Base-by-base conservation (phyloP, 2,797 vertebrate species). In the Myiotriccus ornatus region DNA sequence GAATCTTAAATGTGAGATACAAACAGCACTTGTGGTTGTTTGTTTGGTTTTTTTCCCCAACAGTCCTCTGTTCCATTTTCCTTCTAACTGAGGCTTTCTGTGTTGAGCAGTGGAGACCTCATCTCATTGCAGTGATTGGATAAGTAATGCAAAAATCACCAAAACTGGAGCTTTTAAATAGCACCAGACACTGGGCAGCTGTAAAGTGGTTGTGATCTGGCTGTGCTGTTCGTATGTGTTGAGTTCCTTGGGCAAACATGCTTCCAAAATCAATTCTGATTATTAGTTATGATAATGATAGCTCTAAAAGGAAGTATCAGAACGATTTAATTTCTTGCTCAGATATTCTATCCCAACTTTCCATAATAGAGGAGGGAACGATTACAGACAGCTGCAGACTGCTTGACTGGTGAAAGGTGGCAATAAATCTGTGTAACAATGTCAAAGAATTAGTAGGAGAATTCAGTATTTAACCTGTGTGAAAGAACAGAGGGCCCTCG, bases 11-110 rank as follows among this genome's bases (percentile, higher is more conserved):
- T 1, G 23, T 74, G 68, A 16, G 23, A 21, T 6, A 18, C 17
- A 57, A 70, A 59, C 5, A 59, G 9, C 19, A 14, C 11, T 41
- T 25, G 34, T 10, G 7, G 17, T 32, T 65, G 34, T 11, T 32
- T 28, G 6, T n/a, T n/a, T n/a, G 18, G 4, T 2, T 13, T 62
- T 39, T n/a, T 4, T 4, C 34, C 32, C 12, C 14, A 6, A 0
- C 1, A 24, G 3, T 7, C 5, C 20, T 62, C 14, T 77, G 27
- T 37, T 34, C 4, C 3, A 0, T 47, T 78, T 63, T 65, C 10
- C 18, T 65, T 77, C 32, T n/a, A 19, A 41, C 6, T 71, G 17
- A 62, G 37, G 23, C 7, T 43, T 78, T 93, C 77, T 41, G 14
- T 19, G 3, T n/a, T 44, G 22, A 39, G 47, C 37, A 15, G 22